Evolutionary conservation across 2,113 vertebrate genomes (phyloP), one percentile per base, ranked within the genome.

Genomic region (Meles meles): DNA sequence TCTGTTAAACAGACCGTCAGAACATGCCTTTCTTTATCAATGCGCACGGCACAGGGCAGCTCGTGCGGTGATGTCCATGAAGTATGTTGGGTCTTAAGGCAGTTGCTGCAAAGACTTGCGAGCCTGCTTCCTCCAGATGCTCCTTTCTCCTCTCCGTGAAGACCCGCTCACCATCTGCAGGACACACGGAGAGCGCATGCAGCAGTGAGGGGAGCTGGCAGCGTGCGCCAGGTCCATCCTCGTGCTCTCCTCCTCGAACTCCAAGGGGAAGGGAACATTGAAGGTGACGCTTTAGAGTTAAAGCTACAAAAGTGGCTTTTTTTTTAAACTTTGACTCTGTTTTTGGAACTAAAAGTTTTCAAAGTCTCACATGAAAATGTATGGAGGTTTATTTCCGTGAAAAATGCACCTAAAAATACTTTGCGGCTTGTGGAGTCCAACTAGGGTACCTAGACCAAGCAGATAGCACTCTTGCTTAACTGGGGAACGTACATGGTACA

Each of bases 221-320:
- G 12, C 31, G 5, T 9, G 17, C 1, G 69, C 44, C 1, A 0
- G 27, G 21, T 12, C 12, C 52, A 20, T 10, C 34, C 2, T 20
- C 29, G 34, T 67, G 31, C n/a, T 57, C 27, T 10, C 0, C 0
- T 67, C n/a, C 31, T 52, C 15, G 39, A 67, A 39, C 39, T 42
- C 25, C 76, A 55, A 4, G 79, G 55, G 88, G 52, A 49, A 47
- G 44, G 37, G 69, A 71, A 29, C n/a, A 9, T 18, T 27, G 37
- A 49, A 11, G 14, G n/a, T 47, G 5, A 29, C 6, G 57, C 18
- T 17, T 7, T 61, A 2, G 11, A 20, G 31, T 12, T 9, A 18
- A 2, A 34, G 59, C 88, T 23, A 6, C n/a, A 37, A 20, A 55
- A 10, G 7, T 12, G 2, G 5, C 2, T 34, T 49, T n/a, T 76